These are phyloP conservation scores for Malurus leucopterus DNA, from an alignment of 2,797 vertebrate genomes.

Conservation along the genomic window DNA sequence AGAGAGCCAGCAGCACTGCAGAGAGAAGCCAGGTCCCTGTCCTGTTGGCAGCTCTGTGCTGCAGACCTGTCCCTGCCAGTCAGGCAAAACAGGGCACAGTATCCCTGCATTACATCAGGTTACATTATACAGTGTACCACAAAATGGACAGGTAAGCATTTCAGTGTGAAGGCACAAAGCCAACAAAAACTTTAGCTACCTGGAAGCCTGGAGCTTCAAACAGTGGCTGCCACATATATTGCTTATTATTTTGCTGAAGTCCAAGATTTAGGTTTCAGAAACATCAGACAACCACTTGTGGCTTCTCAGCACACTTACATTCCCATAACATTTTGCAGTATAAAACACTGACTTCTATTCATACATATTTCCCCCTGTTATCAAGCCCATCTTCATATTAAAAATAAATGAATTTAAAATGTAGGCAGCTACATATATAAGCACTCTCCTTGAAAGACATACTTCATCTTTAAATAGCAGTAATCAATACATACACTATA, in stretches of 20 bases:
- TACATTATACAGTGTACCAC: neutral
- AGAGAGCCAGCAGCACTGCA: neutral
- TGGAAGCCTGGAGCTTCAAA: neutral
- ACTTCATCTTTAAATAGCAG: constrained; percentile 54
- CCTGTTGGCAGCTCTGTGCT: neutral
- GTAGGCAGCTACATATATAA: constrained; percentile 18
- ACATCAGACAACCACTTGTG: neutral
- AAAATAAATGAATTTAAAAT: constrained; percentile 47
- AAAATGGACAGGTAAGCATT: neutral
- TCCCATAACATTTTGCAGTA: neutral
- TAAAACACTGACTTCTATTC: neutral
- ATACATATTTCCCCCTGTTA: neutral
- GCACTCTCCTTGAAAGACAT: constrained; percentile 24
- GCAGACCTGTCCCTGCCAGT: neutral
- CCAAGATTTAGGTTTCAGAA: neutral
- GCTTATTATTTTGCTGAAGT: neutral
- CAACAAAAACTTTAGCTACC: neutral
- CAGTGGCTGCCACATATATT: neutral
- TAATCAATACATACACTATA: constrained; percentile 22
- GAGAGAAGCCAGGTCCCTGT: neutral
- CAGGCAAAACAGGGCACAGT: neutral
- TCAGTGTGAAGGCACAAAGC: neutral
- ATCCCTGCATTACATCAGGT: accelerated
- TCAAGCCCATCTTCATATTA: constrained; percentile 34
- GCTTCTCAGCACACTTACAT: neutral